phyloP scores from a whole-genome alignment of 2,888 invertebrate genomes.

The Phyto melanocephala region DNA sequence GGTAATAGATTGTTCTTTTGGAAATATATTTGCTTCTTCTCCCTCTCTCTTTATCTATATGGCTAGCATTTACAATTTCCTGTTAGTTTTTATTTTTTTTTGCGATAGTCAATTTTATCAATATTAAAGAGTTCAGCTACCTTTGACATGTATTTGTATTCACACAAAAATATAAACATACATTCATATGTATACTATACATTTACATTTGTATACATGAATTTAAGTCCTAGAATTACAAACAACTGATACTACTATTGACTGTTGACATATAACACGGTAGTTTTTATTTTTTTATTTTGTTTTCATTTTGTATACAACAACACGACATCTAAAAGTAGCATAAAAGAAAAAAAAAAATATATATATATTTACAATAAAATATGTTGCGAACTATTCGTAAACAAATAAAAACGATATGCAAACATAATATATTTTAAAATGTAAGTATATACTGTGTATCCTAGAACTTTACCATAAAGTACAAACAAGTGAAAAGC shows the following conservation, averaged over 20 bases:
- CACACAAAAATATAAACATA: neutral
- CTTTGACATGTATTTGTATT: slow-evolving; percentile 54
- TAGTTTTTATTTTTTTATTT: neutral
- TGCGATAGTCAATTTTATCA: slow-evolving; percentile 10
- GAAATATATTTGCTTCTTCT: neutral
- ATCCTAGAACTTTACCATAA: too few relatives aligned
- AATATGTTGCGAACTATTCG: slow-evolving; percentile 1
- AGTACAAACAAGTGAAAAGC: too few relatives aligned
- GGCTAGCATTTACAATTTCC: slow-evolving; percentile 13
- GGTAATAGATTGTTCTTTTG: slow-evolving; percentile 31
- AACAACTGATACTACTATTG: slow-evolving; percentile 10
- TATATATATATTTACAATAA: neutral
- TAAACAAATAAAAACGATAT: slow-evolving; percentile 1
- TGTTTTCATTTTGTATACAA: slow-evolving; percentile 3
- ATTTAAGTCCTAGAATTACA: neutral
- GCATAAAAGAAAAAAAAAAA: neutral
- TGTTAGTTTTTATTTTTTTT: slow-evolving; percentile 13
- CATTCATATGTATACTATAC: too few relatives aligned
- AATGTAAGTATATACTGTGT: too few relatives aligned
- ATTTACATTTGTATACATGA: too few relatives aligned
- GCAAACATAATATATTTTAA: neutral
- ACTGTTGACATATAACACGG: slow-evolving; percentile 16
- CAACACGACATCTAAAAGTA: slow-evolving; percentile 29
- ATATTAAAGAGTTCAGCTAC: slow-evolving; percentile 58
- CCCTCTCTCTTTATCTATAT: neutral